phyloP scores from a whole-genome alignment of 1,140 invertebrate species.

The Lepidurus couesii region DNA sequence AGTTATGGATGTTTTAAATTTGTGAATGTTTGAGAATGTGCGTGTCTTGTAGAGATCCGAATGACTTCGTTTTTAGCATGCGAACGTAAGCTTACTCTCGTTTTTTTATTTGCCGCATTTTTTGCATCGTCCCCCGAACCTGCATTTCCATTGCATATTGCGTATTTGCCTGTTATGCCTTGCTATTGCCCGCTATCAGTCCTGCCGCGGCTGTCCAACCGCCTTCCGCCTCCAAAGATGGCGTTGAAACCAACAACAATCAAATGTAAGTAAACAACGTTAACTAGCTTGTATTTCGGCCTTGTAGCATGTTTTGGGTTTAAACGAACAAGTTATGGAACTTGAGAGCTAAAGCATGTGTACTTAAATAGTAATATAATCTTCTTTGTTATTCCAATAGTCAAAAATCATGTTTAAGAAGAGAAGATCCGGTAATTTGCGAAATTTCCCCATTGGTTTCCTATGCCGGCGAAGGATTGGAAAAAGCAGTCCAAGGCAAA shows the following conservation, averaged over 20 bases:
- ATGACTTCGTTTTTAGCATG: too few relatives aligned
- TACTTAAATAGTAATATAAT: background rate
- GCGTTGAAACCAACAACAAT: constrained; percentile 43
- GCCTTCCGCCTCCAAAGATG: constrained; percentile 41
- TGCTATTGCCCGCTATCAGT: constrained; percentile 37
- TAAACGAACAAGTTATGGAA: background rate
- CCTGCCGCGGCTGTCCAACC: constrained; percentile 34
- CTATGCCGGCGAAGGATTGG: constrained; percentile 80
- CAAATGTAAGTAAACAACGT: constrained; percentile 39
- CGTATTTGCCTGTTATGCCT: constrained; percentile 35
- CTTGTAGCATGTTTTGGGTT: background rate
- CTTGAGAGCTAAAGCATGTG: background rate
- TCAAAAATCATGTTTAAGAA: constrained; percentile 44
- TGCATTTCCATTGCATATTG: constrained; percentile 20
- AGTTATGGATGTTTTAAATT: too few relatives aligned
- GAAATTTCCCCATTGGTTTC: constrained; percentile 90
- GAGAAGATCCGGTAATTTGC: constrained; percentile 60
- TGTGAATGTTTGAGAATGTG: too few relatives aligned
- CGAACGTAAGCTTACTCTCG: too few relatives aligned
- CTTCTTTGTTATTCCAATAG: constrained; percentile 42
- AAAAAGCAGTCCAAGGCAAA: constrained; percentile 57
- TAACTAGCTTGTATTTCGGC: background rate
- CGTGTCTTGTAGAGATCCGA: too few relatives aligned
- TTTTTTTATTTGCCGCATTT: background rate
- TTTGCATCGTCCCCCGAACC: constrained; percentile 19